Conservation (phyloP, 2,888 invertebrate species). For the Spatulosminthurus flaviceps region DNA sequence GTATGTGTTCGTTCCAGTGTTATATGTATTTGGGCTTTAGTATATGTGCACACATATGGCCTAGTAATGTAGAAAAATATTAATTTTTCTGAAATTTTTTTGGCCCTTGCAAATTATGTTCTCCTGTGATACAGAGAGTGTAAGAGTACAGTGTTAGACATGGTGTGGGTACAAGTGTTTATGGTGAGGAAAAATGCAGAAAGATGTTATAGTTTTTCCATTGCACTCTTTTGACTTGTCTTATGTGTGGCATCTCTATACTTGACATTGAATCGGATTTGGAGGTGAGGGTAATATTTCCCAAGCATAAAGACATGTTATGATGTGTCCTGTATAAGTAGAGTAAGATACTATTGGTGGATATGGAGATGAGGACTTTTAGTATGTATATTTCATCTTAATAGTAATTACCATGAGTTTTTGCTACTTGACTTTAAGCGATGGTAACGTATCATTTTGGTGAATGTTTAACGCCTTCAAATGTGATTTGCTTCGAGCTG, state of each 20-base stretch:
- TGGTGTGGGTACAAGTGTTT: too few species aligned
- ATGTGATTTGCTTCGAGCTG: constrained; percentile 25
- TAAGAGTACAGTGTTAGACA: too few species aligned
- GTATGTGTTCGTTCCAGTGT: too few species aligned
- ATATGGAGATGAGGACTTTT: too few species aligned
- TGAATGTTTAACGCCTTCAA: constrained; percentile 35
- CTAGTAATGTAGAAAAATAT: background rate
- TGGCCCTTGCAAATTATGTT: constrained; percentile 4
- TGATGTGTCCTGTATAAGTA: background rate
- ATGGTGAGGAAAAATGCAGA: too few species aligned
- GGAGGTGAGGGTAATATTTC: constrained; percentile 3
- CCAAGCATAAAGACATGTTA: background rate
- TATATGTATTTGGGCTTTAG: too few species aligned
- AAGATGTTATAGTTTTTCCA: too few species aligned
- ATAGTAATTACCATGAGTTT: background rate
- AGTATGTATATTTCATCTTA: background rate
- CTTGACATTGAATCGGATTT: background rate
- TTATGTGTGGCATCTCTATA: background rate
- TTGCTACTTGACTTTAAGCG: constrained; percentile 5
- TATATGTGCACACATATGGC: background rate
- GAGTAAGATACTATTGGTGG: too few species aligned
- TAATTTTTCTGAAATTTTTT: background rate
- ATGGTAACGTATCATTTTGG: constrained; percentile 1
- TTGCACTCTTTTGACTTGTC: background rate
- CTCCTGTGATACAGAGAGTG: background rate